These are phyloP conservation scores for Thalassoma bifasciatum DNA, from an alignment of 2,113 vertebrate genomes.

Conservation along the genomic window DNA sequence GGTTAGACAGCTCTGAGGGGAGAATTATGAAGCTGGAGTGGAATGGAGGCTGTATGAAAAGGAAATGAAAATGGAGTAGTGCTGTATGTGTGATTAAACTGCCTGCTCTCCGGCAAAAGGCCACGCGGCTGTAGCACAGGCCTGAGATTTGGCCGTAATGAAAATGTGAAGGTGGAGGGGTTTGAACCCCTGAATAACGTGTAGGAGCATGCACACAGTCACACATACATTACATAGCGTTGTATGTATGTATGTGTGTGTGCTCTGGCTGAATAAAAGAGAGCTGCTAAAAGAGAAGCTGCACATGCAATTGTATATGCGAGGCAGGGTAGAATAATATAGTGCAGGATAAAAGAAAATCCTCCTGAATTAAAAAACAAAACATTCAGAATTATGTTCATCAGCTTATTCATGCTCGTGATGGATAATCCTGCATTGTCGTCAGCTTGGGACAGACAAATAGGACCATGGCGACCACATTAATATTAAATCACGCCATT, in stretches of 20 bases:
- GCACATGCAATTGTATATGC: slow-evolving; percentile 36
- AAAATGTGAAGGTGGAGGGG: slow-evolving; percentile 81
- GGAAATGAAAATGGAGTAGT: slow-evolving; percentile 85
- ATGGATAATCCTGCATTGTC: slow-evolving; percentile 11
- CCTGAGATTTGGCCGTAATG: slow-evolving; percentile 84
- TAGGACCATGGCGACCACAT: slow-evolving; percentile 45
- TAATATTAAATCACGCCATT: slow-evolving; percentile 75
- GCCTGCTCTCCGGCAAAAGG: slow-evolving; percentile 79
- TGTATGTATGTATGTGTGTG: no score
- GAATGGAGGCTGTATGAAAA: slow-evolving; percentile 80
- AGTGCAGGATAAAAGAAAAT: slow-evolving; percentile 7
- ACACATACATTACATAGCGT: slow-evolving; percentile 48
- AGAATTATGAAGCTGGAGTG: slow-evolving; percentile 82
- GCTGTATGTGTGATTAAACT: slow-evolving; percentile 86
- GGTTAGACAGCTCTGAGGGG: slow-evolving; percentile 75
- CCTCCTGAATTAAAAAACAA: slow-evolving; percentile 16
- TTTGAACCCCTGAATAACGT: slow-evolving; percentile 66
- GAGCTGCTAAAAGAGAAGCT: slow-evolving; percentile 34
- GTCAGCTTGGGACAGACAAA: slow-evolving; percentile 39
- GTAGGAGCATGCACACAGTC: slow-evolving; percentile 30
- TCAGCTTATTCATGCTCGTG: slow-evolving; percentile 14
- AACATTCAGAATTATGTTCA: not conserved
- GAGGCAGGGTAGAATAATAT: slow-evolving; percentile 26
- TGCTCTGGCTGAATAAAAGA: slow-evolving; percentile 33
- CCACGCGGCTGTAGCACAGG: slow-evolving; percentile 77